Conservation (phyloP, 2,888 invertebrate species). For the Plebejus anna region DNA sequence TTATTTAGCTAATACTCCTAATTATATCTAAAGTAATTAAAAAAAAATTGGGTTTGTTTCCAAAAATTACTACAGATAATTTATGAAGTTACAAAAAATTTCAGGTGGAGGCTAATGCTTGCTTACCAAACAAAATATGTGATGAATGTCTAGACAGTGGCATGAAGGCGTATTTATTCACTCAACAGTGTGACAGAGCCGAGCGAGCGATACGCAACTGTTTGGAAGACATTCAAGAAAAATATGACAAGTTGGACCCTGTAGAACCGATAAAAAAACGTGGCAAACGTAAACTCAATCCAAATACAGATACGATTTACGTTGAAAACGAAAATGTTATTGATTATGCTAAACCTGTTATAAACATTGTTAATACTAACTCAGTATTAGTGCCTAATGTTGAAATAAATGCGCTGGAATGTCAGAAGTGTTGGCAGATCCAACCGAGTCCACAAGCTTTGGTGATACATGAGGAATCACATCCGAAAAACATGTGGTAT, state of each 20-base stretch:
- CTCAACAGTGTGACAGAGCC: conserved; percentile 64
- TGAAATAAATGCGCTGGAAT: conserved; percentile 53
- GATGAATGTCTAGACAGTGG: conserved; percentile 56
- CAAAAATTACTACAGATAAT: not conserved
- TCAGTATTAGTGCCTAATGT: conserved; percentile 43
- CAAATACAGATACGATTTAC: conserved; percentile 55
- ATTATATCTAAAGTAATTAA: too few species aligned
- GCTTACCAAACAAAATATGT: conserved; percentile 65
- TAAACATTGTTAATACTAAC: conserved; percentile 53
- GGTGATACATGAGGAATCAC: conserved; percentile 58
- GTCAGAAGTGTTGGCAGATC: conserved; percentile 62
- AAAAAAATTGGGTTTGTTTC: too few species aligned
- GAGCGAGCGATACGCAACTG: conserved; percentile 63
- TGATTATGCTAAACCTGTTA: conserved; percentile 64
- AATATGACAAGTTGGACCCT: conserved; percentile 62
- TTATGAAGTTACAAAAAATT: conserved; percentile 39
- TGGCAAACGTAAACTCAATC: conserved; percentile 59
- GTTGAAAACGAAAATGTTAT: conserved; percentile 56
- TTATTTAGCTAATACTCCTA: too few species aligned
- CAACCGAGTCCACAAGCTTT: conserved; percentile 55
- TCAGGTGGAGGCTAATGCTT: conserved; percentile 54
- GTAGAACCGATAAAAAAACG: conserved; percentile 54
- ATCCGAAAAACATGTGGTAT: conserved; percentile 68
- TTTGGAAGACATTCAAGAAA: conserved; percentile 63
- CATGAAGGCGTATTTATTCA: conserved; percentile 60